Evolutionary conservation across 2,113 vertebrate genomes (phyloP).

Genomic region (Rhabdomys dilectus): DNA sequence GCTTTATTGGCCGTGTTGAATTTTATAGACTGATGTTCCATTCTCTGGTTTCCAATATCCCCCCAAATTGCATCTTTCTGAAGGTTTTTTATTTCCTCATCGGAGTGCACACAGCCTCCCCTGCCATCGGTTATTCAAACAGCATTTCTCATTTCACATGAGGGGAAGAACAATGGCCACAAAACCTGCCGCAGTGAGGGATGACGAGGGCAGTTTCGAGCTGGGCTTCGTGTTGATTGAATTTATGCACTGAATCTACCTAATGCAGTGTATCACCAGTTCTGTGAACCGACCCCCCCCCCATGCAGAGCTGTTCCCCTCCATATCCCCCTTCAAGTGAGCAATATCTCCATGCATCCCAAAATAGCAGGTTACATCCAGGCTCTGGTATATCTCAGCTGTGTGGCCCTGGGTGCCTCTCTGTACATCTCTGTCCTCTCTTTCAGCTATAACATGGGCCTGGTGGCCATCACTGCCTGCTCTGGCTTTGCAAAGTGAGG

Average conservation of each 20-base stretch:
- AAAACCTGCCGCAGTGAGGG: background rate
- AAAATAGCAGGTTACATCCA: background rate
- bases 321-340: too few species aligned
- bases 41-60: constrained; percentile 67
- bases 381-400: background rate
- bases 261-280: background rate
- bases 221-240: background rate
- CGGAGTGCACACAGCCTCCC: constrained; percentile 22
- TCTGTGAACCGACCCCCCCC: background rate
- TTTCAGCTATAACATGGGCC: background rate
- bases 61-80: constrained; percentile 58
- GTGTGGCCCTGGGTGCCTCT: fast-evolving
- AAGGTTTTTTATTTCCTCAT: constrained; percentile 72
- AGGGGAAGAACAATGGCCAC: background rate
- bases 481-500: fast-evolving
- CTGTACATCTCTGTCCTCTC: background rate
- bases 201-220: background rate
- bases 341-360: background rate
- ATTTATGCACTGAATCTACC: background rate
- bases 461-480: fast-evolving
- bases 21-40: constrained; percentile 63
- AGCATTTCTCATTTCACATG: constrained; percentile 55
- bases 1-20: constrained; percentile 58
- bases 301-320: fast-evolving
- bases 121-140: constrained; percentile 56